Evolutionary conservation across 2,888 invertebrate species (phyloP), one percentile per base, ranked within the genome.

Genomic region (Epirrhoe tristata): DNA sequence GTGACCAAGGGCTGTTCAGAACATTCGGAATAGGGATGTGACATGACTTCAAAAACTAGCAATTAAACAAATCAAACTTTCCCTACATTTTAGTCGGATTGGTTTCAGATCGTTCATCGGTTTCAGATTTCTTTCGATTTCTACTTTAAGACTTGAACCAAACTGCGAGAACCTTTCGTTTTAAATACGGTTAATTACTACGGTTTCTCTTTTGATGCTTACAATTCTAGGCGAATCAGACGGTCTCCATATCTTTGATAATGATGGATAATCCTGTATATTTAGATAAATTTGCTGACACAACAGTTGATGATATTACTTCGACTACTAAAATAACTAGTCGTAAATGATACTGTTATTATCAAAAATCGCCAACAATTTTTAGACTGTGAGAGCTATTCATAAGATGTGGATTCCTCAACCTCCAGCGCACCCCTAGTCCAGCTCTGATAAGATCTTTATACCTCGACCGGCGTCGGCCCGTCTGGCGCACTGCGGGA

Each of bases 401-500:
- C 6, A 53, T 6, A 31, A 3, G n/a, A 53, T 12, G 32, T 31
- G 17, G 7, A 36, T 36, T 8, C 36, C 36, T 7, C 10, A 36
- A 8, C 36, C 10, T 10, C 14, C 12, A 32, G 14, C 6, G 14
- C 63, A 36, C 32, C 58, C 48, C 65, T 62, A 64, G 58, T 51
- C 32, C 43, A 62, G 58, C n/a, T 59, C 50, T 61, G 77, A 74
- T 74, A 74, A 71, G 48, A 75, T 74, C 71, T 74, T 71, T 73
- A 74, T 73, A 70, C 57, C 53, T 54, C 66, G 65, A 16, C 60
- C 54, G 75, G 74, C 75, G 74, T 63, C 75, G 67, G 62, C 10
- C 55, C 43, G 75, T 76, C 75, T 76, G 74, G 62, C 71, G 71
- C 72, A 69, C 52, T 66, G 73, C 70, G 68, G 54, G 62, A 67